Evolutionary conservation across 2,113 vertebrate species (phyloP).

Genomic region (Nyctereutes procyonoides): DNA sequence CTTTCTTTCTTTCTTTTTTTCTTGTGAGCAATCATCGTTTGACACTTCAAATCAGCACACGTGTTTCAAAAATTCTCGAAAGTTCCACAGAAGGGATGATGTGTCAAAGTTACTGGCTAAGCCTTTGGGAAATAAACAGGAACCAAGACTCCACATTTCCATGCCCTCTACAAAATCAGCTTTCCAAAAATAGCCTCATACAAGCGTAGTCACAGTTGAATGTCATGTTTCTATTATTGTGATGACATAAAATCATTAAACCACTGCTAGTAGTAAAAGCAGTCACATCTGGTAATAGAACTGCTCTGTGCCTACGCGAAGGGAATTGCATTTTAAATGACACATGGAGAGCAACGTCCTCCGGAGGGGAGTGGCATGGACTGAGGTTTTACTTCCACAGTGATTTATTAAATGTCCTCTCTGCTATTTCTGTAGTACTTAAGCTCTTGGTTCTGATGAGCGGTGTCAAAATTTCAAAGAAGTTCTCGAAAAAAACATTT

Average conservation of each 20-base stretch:
- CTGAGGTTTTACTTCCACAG: neutral
- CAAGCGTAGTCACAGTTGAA: constrained; percentile 66
- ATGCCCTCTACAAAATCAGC: constrained; percentile 46
- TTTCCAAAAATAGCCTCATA: constrained; percentile 58
- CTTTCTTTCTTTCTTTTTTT: neutral
- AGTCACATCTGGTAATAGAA: constrained; percentile 46
- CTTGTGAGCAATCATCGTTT: neutral
- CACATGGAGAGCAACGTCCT: neutral
- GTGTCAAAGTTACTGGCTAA: neutral
- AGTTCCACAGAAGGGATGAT: neutral
- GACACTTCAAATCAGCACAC: neutral
- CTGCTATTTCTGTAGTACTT: neutral
- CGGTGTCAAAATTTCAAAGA: neutral
- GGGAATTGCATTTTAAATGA: constrained; percentile 50
- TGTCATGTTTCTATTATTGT: constrained; percentile 54
- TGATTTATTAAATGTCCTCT: constrained; percentile 34
- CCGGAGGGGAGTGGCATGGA: neutral
- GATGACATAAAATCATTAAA: constrained; percentile 74
- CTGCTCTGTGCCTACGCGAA: neutral
- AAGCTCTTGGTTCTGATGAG: neutral
- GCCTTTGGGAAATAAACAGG: constrained; percentile 47
- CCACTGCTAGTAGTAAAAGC: constrained; percentile 28
- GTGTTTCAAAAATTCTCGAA: constrained; percentile 16
- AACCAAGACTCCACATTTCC: constrained; percentile 15
- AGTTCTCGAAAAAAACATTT: neutral